Evolutionary conservation across 2,888 invertebrate species (phyloP).

Genomic region (Hirtodrosophila histrioides): DNA sequence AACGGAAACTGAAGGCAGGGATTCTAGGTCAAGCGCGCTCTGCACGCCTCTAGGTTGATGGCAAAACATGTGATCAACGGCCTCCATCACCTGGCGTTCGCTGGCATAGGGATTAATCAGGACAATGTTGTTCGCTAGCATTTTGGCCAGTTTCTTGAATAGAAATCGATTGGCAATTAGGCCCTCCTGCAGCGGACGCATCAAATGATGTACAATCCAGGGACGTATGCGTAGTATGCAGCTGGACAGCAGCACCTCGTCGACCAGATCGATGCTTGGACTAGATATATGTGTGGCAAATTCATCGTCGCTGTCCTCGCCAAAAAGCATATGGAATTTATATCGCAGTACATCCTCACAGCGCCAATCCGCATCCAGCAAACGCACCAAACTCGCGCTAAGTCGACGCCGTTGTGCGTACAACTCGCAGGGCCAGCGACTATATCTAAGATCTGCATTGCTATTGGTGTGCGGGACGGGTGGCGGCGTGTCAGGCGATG

Average conservation of each 20-base stretch:
- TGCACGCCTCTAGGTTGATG: conserved; percentile 70
- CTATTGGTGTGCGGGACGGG: not conserved
- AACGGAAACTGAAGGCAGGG: conserved; percentile 53
- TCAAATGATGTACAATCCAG: conserved; percentile 82
- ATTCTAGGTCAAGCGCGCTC: conserved; percentile 65
- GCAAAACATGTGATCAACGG: conserved; percentile 79
- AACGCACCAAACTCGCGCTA: conserved; percentile 62
- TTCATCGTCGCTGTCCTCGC: conserved; percentile 83
- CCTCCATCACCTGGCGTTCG: conserved; percentile 71
- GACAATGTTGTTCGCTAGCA: conserved; percentile 75
- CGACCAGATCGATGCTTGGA: conserved; percentile 81
- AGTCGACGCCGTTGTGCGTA: conserved; percentile 75
- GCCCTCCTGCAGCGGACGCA: conserved; percentile 81
- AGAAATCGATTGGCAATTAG: conserved; percentile 81
- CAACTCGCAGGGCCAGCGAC: conserved; percentile 82
- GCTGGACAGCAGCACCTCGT: conserved; percentile 78
- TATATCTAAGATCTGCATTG: conserved; percentile 66
- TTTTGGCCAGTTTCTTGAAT: conserved; percentile 82
- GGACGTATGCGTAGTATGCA: conserved; percentile 82
- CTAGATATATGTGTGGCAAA: conserved; percentile 74
- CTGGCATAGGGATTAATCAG: conserved; percentile 80
- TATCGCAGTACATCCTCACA: conserved; percentile 71
- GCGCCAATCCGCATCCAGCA: conserved; percentile 80
- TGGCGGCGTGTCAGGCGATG: conserved; percentile 37
- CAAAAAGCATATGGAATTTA: conserved; percentile 78